Evolutionary conservation across 1,140 invertebrate species (phyloP).

Genomic region (Mercenaria mercenaria): DNA sequence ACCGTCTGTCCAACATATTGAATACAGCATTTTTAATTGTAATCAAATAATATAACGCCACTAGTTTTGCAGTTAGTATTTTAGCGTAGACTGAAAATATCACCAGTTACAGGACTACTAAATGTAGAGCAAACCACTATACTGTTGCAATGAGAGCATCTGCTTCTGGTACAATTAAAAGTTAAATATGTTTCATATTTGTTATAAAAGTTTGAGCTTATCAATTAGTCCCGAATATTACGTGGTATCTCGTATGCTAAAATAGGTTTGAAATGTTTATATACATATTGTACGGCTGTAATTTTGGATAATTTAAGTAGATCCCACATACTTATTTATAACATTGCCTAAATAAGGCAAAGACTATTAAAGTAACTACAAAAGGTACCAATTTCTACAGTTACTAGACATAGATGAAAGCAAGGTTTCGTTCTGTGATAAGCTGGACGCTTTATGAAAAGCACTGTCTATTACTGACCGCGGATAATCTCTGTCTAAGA

Average conservation of each 20-base stretch:
- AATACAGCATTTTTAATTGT: not conserved
- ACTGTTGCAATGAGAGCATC: not conserved
- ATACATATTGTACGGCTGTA: not conserved
- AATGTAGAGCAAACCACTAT: not conserved
- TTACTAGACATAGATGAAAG: not conserved
- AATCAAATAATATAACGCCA: too few relatives aligned
- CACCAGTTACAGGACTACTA: not conserved
- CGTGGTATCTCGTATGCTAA: not conserved
- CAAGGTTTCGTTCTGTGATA: not conserved
- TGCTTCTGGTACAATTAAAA: not conserved
- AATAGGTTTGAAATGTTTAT: not conserved
- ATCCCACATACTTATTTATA: constrained; percentile 39
- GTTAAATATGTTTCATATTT: not conserved
- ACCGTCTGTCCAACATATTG: not conserved
- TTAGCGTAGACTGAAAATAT: not conserved
- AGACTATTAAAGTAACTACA: not conserved
- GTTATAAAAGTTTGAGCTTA: not conserved
- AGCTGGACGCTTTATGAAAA: too few relatives aligned
- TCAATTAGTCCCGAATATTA: not conserved
- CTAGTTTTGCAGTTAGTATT: not conserved
- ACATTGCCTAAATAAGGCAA: not conserved
- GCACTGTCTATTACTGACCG: too few relatives aligned
- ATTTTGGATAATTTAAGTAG: not conserved
- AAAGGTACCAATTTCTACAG: not conserved
- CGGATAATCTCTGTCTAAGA: constrained; percentile 10